Conservation (phyloP, 1,140 invertebrate species). For the Aphelenchoides besseyi region DNA sequence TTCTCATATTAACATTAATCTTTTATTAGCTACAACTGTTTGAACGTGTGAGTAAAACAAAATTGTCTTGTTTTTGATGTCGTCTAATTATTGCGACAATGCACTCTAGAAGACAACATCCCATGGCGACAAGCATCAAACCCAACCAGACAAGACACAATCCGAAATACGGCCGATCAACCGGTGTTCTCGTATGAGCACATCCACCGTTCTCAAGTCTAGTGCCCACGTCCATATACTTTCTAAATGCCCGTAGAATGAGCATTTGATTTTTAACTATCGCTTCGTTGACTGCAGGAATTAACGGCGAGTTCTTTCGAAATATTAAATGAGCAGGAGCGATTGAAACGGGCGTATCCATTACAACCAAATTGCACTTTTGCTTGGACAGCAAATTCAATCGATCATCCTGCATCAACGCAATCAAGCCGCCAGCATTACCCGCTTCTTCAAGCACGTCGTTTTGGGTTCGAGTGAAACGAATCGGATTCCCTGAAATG, state of each 20-base stretch:
- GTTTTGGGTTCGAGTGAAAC: neutral
- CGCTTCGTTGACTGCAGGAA: neutral
- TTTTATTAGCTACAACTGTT: too few species aligned
- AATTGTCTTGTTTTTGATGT: too few species aligned
- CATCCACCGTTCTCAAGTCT: neutral
- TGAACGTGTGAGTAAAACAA: too few species aligned
- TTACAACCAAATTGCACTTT: neutral
- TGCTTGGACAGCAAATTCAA: neutral
- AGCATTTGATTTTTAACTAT: conserved; percentile 12
- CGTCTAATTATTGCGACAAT: neutral
- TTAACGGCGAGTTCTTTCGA: neutral
- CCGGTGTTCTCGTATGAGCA: neutral
- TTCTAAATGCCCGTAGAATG: neutral
- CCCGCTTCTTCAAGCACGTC: neutral
- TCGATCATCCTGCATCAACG: conserved; percentile 7
- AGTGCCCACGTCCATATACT: neutral
- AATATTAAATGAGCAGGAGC: neutral
- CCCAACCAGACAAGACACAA: neutral
- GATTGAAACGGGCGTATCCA: neutral
- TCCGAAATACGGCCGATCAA: neutral
- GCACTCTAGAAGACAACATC: neutral
- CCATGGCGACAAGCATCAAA: conserved; percentile 1
- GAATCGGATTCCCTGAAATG: neutral
- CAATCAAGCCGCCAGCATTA: neutral
- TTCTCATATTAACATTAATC: too few species aligned